phyloP scores from a whole-genome alignment of 64 coral and sea anemone species.

The Pachyseris speciosa region DNA sequence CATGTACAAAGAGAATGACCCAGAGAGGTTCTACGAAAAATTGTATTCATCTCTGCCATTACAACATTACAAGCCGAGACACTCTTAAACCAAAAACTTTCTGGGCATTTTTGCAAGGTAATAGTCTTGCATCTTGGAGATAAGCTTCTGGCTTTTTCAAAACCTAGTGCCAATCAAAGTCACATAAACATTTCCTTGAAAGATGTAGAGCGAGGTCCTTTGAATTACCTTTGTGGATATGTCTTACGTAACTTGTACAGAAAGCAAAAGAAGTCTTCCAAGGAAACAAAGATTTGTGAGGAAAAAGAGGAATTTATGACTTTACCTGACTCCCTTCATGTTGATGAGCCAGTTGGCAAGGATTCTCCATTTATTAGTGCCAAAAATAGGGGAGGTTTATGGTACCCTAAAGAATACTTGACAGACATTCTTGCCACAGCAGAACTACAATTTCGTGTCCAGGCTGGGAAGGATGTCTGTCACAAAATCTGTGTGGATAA shows the following conservation, averaged over 20 bases:
- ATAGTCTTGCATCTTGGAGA: background rate
- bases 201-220: background rate
- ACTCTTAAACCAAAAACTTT: background rate
- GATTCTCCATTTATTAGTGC: background rate
- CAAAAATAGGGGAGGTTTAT: slow-evolving; percentile 8
- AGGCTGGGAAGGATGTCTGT: background rate
- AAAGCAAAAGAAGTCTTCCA: background rate
- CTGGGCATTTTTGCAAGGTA: background rate
- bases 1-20: background rate
- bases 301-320: slow-evolving; percentile 6
- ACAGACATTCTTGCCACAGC: background rate
- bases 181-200: slow-evolving; percentile 1
- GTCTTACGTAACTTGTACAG: background rate
- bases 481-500: slow-evolving; percentile 9
- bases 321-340: slow-evolving; percentile 3
- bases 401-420: slow-evolving; percentile 5
- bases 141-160: slow-evolving; percentile 1
- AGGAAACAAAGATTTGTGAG: slow-evolving; percentile 1
- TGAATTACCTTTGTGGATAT: background rate
- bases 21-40: background rate
- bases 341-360: background rate
- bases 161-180: slow-evolving; percentile 4
- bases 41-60: slow-evolving; percentile 8
- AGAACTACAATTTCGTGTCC: slow-evolving; percentile 15
- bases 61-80: slow-evolving; percentile 9